Conservation (phyloP, 2,888 invertebrate genomes). For the Phorcus lineatus region DNA sequence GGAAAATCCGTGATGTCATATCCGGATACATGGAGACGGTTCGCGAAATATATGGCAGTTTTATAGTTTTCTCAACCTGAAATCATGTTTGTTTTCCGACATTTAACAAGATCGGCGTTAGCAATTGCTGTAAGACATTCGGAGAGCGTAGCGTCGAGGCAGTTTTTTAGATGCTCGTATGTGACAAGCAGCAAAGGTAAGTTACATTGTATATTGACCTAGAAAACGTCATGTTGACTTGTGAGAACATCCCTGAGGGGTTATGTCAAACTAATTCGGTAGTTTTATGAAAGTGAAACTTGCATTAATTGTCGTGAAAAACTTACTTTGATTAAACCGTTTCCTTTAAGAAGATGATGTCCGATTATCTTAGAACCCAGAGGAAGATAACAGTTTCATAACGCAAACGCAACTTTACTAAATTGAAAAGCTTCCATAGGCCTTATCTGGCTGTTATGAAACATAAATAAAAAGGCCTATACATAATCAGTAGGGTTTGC, state of each 20-base stretch:
- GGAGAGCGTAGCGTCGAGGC: neutral
- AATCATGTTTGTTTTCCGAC: neutral
- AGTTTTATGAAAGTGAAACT: too few relatives aligned
- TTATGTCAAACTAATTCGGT: neutral
- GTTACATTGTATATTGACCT: neutral
- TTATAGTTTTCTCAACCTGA: neutral
- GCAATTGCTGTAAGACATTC: neutral
- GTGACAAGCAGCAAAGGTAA: neutral
- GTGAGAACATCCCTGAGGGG: slow-evolving; percentile 35
- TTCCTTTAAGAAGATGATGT: too few relatives aligned
- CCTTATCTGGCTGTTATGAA: too few relatives aligned
- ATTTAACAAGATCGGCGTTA: neutral
- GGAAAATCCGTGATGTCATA: slow-evolving; percentile 33
- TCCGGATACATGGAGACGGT: neutral
- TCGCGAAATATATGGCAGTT: neutral
- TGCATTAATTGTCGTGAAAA: too few relatives aligned
- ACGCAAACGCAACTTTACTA: too few relatives aligned
- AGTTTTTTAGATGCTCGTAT: neutral
- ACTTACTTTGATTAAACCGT: too few relatives aligned
- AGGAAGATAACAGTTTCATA: too few relatives aligned
- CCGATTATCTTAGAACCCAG: too few relatives aligned
- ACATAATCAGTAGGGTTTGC: too few relatives aligned
- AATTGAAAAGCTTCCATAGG: too few relatives aligned
- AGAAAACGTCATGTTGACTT: slow-evolving; percentile 33
- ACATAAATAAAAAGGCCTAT: too few relatives aligned